phyloP scores from a whole-genome alignment of 2,113 vertebrate genomes.

The Dermatemys mawii region DNA sequence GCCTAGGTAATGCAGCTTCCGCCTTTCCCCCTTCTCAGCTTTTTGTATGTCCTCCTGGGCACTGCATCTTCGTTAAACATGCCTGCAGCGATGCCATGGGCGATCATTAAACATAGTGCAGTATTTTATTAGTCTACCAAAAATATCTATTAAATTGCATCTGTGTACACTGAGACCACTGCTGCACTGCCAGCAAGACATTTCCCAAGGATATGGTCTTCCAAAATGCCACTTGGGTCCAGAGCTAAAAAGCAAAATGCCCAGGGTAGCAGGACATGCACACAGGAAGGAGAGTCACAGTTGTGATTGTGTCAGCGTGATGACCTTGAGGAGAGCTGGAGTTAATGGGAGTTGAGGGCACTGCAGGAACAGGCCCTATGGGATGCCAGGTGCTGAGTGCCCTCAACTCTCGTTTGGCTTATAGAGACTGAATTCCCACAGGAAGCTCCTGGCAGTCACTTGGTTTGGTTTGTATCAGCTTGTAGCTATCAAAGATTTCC shows the following conservation, averaged over 20 bases:
- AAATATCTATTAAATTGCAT: neutral
- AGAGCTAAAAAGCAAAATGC: neutral
- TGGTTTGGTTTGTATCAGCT: neutral
- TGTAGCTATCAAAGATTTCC: neutral
- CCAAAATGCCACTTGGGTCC: neutral
- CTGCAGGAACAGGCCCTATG: neutral
- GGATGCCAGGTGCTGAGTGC: neutral
- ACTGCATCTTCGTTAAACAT: neutral
- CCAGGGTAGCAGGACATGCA: neutral
- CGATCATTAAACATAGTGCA: neutral
- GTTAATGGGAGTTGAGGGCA: neutral
- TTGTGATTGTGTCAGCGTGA: neutral
- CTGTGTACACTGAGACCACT: neutral
- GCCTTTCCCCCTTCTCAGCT: neutral
- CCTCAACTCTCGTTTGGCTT: neutral
- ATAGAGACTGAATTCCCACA: neutral
- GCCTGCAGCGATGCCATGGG: neutral
- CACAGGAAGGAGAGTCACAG: neutral
- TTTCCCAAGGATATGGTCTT: neutral
- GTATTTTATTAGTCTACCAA: neutral
- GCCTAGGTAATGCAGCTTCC: neutral
- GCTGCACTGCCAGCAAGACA: neutral
- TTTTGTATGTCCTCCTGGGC: neutral
- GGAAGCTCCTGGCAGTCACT: neutral
- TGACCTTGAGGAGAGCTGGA: neutral